Percentiles rank a stretch among this genome's conserved stretches.
These are phyloP conservation scores for Andrena fulva DNA, from an alignment of 2,888 invertebrate species.

Conservation along the genomic window DNA sequence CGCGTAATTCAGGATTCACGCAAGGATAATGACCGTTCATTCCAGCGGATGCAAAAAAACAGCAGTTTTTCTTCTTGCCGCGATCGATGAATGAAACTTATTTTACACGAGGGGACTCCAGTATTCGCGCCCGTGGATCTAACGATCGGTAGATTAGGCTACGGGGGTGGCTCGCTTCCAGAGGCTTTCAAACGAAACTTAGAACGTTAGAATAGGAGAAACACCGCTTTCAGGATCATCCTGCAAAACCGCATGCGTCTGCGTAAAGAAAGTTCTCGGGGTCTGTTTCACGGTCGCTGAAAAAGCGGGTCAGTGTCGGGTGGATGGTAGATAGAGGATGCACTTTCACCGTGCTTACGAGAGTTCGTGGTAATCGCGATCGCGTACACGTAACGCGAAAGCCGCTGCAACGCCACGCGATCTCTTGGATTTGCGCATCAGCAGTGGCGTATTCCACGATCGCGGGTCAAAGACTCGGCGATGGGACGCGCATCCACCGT, in stretches of 20 bases:
- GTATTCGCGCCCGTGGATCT: not conserved
- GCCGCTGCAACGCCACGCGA: slow-evolving; percentile 36
- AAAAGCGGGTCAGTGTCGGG: slow-evolving; percentile 68
- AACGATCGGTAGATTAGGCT: not conserved
- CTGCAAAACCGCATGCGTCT: slow-evolving; percentile 40
- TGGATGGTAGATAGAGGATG: slow-evolving; percentile 34
- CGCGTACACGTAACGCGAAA: slow-evolving; percentile 56
- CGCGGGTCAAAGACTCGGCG: not conserved
- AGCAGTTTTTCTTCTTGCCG: not conserved
- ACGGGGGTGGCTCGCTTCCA: too few species aligned
- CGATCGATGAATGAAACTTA: slow-evolving; percentile 19
- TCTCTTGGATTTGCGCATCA: not conserved
- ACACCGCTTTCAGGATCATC: slow-evolving; percentile 43
- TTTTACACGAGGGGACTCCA: not conserved
- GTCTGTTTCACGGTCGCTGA: slow-evolving; percentile 64
- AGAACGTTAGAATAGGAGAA: not conserved
- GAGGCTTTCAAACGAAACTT: too few species aligned
- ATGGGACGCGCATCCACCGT: not conserved
- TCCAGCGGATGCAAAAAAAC: too few species aligned
- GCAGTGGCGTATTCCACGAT: not conserved
- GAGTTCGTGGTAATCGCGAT: slow-evolving; percentile 58
- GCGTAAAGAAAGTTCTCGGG: slow-evolving; percentile 34
- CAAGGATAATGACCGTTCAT: slow-evolving; percentile 46
- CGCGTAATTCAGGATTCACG: slow-evolving; percentile 59
- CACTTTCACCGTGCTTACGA: slow-evolving; percentile 64